Base-by-base conservation (phyloP, 2,113 vertebrate species). In the Paraplagusia blochii region DNA sequence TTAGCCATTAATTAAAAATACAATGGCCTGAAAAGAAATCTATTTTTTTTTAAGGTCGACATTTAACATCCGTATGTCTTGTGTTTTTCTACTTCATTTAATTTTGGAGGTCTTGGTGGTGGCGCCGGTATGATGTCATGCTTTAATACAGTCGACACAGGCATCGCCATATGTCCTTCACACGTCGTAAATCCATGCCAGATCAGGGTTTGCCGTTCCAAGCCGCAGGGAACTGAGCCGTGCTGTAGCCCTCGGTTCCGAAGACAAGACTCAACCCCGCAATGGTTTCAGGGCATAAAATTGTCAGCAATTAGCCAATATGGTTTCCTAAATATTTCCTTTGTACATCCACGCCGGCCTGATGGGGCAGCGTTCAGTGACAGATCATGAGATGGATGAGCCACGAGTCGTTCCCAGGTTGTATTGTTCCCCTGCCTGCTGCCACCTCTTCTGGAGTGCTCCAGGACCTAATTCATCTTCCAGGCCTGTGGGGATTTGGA, bases 391-490 rank as follows among this genome's bases (percentile, higher is more conserved):
- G 80, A 78, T 63, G 79, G 79, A 88, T 79, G 82, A 84, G 72
- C 67, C 74, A 69, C 78, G 72, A 85, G 76, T 79, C 33, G 66
- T 68, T 83, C 72, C 74, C 74, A 70, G 73, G 69, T 79, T 66
- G 82, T 73, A 82, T 85, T 85, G 82, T 82, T 80, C 77, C 73
- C 65, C 69, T 48, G 69, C 70, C 77, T 66, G 68, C 81, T 67
- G 58, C 73, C 80, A 76, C 80, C 76, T 79, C 76, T 58, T 78
- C 69, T 46, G 63, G 73, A 86, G 86, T 74, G 63, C 70, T 81
- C 76, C 60, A 52, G 57, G 74, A 76, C 74, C 77, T 79, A 79
- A 88, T 84, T 79, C 72, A 76, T 77, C 80, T 78, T 79, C 69
- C 70, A 46, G 52, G 70, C 63, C 59, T 69, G 58, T 56, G 61